phyloP scores from a whole-genome alignment of 2,888 invertebrate species.

The Candidula unifasciata region DNA sequence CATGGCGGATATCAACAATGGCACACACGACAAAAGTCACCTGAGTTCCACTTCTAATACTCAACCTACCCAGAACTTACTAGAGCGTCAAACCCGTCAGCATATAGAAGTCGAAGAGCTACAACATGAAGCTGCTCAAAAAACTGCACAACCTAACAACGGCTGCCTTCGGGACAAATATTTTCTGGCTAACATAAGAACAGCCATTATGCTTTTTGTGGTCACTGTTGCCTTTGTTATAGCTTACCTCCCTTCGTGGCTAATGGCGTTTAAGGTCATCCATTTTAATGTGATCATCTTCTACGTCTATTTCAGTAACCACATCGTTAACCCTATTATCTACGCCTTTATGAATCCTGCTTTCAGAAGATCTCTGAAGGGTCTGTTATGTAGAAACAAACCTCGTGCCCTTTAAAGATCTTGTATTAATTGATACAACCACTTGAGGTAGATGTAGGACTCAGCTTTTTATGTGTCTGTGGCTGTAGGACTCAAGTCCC shows the following conservation, averaged over 20 bases:
- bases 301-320: conserved; percentile 77
- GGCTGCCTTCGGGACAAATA: conserved; percentile 64
- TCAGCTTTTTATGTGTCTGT: too few species aligned
- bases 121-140: conserved; percentile 2
- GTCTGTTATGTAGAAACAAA: conserved; percentile 43
- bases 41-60: background rate
- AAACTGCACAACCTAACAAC: background rate
- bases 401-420: background rate
- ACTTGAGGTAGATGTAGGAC: background rate
- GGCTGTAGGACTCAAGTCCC: too few species aligned
- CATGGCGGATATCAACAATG: conserved; percentile 42
- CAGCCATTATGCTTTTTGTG: conserved; percentile 77
- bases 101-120: background rate
- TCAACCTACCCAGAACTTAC: background rate
- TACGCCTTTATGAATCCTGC: conserved; percentile 78
- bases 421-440: background rate
- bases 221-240: conserved; percentile 76
- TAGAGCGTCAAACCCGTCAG: background rate
- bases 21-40: conserved; percentile 23
- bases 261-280: conserved; percentile 71
- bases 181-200: conserved; percentile 73
- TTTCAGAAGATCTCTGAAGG: conserved; percentile 63
- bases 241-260: conserved; percentile 76
- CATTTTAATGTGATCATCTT: conserved; percentile 71
- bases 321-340: conserved; percentile 77